Base-by-base conservation (phyloP, 2,888 invertebrate species). In the Andrena flavipes region DNA sequence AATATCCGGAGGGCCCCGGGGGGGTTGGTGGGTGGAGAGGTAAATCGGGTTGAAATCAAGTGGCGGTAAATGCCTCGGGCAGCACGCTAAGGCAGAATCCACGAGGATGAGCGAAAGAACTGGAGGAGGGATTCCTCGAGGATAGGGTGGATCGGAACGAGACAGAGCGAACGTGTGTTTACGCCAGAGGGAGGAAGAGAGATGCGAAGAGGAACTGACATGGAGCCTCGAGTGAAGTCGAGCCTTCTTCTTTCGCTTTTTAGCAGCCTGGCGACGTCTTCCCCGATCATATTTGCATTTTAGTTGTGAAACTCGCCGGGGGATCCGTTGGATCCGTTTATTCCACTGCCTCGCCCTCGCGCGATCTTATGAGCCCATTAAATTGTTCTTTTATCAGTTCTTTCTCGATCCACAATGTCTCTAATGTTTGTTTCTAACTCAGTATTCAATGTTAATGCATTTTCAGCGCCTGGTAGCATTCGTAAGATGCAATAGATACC, bases 11-110 rank as follows among this genome's bases (percentile, higher is more conserved):
- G 89, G 89, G 84, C 70, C 76, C 80, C 67, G 64, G 23, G 82
- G 79, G n/a, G n/a, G n/a, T n/a, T n/a, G n/a, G 79, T 79, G 82
- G 86, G 80, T 82, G 82, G 86, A 80, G 84, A 87, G 89, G 89
- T 86, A 89, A 91, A 91, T 91, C 90, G 90, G 90, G 91, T 91
- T 91, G 87, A 90, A 91, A 91, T 91, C 91, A 91, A 91, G 91
- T 91, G 91, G 89, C 90, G 89, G 91, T 89, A 90, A 91, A 91
- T 91, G 91, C 91, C 88, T 35, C 76, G 64, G 86, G 91, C 90
- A 85, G 87, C 72, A 73, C 68, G 79, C 81, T 82, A 80, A 84
- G 81, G 83, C 59, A 72, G 83, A 74, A 87, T 84, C 84, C 73
- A 73, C 35, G 70, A 69, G 78, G 78, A 74, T 49, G 81, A 72